Evolutionary conservation across 2,888 invertebrate genomes (phyloP).

Genomic region (Phytoseiulus persimilis): DNA sequence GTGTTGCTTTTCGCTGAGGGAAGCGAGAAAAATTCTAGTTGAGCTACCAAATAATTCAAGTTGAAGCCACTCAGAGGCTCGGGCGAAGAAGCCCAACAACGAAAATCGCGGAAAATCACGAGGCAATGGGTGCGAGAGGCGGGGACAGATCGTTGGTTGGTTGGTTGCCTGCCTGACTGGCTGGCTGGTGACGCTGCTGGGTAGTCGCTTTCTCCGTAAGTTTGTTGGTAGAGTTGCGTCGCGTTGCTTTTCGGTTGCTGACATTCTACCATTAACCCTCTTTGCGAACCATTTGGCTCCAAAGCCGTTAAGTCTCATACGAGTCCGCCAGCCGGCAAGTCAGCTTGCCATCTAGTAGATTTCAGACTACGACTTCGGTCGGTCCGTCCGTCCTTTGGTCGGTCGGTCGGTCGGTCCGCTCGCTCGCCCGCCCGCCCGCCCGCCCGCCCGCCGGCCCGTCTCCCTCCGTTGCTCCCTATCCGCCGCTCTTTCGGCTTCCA

Average conservation of each 20-base stretch:
- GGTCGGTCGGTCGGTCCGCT: no score
- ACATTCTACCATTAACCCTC: slow-evolving; percentile 31
- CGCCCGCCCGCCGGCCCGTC: no score
- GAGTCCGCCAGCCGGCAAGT: not conserved
- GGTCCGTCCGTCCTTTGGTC: not conserved
- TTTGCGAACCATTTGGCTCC: slow-evolving; percentile 30
- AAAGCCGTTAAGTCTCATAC: not conserved
- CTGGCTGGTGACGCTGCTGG: not conserved
- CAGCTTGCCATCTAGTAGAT: not conserved
- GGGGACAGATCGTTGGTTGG: not conserved
- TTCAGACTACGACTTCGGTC: not conserved
- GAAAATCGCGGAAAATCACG: not conserved
- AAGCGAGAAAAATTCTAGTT: no score
- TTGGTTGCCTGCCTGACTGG: no score
- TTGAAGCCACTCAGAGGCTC: no score
- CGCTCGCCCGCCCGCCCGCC: no score
- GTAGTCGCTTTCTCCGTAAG: not conserved
- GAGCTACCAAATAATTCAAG: no score
- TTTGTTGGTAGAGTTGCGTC: slow-evolving; percentile 5
- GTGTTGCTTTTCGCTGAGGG: no score
- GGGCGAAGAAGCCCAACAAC: no score
- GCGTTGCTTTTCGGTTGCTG: not conserved
- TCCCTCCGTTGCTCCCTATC: not conserved
- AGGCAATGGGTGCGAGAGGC: not conserved
- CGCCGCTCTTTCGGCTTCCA: not conserved